Conservation (phyloP, 2,797 vertebrate species). For the Pagetopsis macropterus region DNA sequence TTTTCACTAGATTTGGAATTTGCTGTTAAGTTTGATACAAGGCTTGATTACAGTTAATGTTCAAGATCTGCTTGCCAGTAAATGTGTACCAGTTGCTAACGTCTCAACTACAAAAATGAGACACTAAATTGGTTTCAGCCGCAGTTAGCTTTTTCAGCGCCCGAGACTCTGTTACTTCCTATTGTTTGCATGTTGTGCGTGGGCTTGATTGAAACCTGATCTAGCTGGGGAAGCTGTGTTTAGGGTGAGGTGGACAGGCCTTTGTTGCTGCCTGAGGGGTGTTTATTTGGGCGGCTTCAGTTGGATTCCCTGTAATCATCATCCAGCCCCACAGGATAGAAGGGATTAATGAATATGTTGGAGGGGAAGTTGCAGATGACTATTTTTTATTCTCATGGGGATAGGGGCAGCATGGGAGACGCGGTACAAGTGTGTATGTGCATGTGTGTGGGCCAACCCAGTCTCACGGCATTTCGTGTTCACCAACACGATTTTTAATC, state of each 20-base stretch:
- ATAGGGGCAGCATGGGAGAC: conserved; percentile 59
- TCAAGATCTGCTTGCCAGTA: conserved; percentile 30
- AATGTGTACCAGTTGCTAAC: conserved; percentile 33
- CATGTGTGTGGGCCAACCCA: not conserved
- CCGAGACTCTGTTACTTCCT: conserved; percentile 72
- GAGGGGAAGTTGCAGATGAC: conserved; percentile 83
- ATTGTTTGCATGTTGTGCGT: conserved; percentile 79
- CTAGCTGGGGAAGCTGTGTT: conserved; percentile 79
- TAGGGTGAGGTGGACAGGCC: conserved; percentile 83
- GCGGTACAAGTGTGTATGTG: conserved; percentile 30
- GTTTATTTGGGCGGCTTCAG: conserved; percentile 83
- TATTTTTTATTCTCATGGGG: conserved; percentile 79
- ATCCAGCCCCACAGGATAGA: conserved; percentile 79
- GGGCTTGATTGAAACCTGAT: conserved; percentile 83
- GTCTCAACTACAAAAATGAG: conserved; percentile 55
- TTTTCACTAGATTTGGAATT: conserved; percentile 4
- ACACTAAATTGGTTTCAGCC: conserved; percentile 70
- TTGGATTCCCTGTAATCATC: conserved; percentile 83
- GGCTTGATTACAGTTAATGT: conserved; percentile 14
- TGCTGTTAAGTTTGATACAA: conserved; percentile 13
- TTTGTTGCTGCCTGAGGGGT: conserved; percentile 81
- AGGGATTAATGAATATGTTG: conserved; percentile 81
- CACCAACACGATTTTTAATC: too few species aligned
- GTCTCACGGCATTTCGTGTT: too few species aligned
- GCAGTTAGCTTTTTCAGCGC: conserved; percentile 53